Base-by-base conservation (phyloP, 2,113 vertebrate genomes). In the Micromys minutus region DNA sequence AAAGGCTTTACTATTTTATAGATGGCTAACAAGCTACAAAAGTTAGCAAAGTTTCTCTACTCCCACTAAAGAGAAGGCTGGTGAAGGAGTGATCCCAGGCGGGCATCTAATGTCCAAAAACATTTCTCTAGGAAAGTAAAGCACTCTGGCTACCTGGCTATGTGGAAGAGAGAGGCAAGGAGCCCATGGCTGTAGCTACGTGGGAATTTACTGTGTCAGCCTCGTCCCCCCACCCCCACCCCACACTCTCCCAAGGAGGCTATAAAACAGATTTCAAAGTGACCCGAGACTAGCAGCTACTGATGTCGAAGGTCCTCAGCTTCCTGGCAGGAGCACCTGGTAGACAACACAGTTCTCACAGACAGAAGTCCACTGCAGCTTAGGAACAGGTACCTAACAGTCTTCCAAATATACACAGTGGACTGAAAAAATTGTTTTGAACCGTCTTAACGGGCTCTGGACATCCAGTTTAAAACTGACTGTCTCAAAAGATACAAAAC, bases 11-110 rank as follows among this genome's bases (percentile, higher is more conserved):
- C 57, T 86, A 83, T 81, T 96, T 94, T 67, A 45, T 71, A 79
- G 52, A 95, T 91, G 93, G 55, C 85, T 50, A 75, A 95, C 39
- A 96, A 96, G 93, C 87, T n/a, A 84, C 94, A 81, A 22, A 93
- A 77, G 87, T 86, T 86, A 95, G 84, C 84, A 94, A 95, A 97
- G 95, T 67, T 77, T 39, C 87, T 94, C 90, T 31, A 91, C 72
- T 85, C 47, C 93, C 91, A 94, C 92, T 85, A 85, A 96, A 94
- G 52, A 80, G 47, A 93, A 94, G 17, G n/a, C 63, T 12, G 2
- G 26, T 19, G 17, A 93, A 55, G 71, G 55, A 90, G 29, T 95
- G 88, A n/a, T 84, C 94, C 89, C 50, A 94, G 11, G 63, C 15
- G 7, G 86, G 29, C 69, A 87, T 59, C 76, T 45, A 88, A 36